phyloP scores from a whole-genome alignment of 2,888 invertebrate species.

The Temnothorax ravouxi region DNA sequence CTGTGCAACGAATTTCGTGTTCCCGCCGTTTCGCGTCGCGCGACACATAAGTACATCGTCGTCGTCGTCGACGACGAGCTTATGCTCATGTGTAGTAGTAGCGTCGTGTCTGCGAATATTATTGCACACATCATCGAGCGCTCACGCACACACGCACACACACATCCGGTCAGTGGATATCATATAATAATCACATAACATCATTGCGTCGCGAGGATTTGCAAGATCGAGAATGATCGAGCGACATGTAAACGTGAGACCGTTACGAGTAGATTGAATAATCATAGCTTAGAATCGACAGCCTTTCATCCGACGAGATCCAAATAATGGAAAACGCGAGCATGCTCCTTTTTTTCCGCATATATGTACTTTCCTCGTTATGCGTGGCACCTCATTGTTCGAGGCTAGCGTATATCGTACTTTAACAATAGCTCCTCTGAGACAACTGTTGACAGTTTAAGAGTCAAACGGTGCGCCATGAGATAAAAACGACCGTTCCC shows the following conservation, averaged over 20 bases:
- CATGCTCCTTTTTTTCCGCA: too few species aligned
- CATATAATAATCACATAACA: slow-evolving; percentile 24
- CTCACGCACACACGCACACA: not conserved
- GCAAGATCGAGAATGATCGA: slow-evolving; percentile 34
- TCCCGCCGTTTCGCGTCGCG: slow-evolving; percentile 11
- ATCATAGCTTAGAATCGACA: not conserved
- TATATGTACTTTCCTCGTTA: not conserved
- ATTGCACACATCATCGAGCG: slow-evolving; percentile 8
- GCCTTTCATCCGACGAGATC: not conserved
- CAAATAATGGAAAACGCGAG: not conserved
- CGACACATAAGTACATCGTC: not conserved
- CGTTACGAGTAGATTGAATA: not conserved
- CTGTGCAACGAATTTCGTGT: slow-evolving; percentile 66
- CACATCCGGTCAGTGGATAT: slow-evolving; percentile 54
- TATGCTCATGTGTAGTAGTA: not conserved
- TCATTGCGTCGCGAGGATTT: slow-evolving; percentile 4
- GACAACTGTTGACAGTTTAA: slow-evolving; percentile 6
- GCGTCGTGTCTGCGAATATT: slow-evolving; percentile 14
- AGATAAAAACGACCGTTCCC: not conserved
- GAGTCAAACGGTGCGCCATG: not conserved
- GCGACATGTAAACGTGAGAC: not conserved
- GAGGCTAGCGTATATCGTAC: not conserved
- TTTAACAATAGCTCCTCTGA: not conserved
- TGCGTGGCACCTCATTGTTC: not conserved
- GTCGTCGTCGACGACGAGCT: not conserved